Percentiles rank a stretch among this genome's conserved stretches.
phyloP scores from a whole-genome alignment of 2,797 vertebrate species.

The Synanceia verrucosa region DNA sequence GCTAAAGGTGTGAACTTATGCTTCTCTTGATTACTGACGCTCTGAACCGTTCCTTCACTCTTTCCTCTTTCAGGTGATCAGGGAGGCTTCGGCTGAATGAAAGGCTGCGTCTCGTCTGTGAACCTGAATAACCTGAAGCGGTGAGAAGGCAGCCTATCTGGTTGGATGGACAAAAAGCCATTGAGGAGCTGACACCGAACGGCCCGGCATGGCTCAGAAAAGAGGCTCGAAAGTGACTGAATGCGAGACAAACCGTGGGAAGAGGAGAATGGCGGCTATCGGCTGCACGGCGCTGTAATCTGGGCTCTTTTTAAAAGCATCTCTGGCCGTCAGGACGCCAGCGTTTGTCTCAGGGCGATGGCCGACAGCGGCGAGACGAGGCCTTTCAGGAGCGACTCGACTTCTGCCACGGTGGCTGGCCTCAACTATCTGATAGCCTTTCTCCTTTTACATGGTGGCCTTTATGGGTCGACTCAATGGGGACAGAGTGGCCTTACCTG shows the following conservation, averaged over 20 bases:
- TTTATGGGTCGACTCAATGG: slow-evolving; percentile 64
- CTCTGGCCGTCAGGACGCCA: slow-evolving; percentile 62
- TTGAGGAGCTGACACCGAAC: slow-evolving; percentile 72
- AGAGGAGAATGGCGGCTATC: slow-evolving; percentile 63
- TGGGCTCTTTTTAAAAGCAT: slow-evolving; percentile 75
- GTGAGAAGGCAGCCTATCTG: slow-evolving; percentile 57
- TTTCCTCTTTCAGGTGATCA: too few relatives aligned
- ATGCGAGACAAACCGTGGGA: slow-evolving; percentile 70
- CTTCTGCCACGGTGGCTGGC: slow-evolving; percentile 72
- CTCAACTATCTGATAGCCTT: slow-evolving; percentile 77
- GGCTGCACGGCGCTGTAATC: slow-evolving; percentile 70
- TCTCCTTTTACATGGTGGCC: slow-evolving; percentile 75
- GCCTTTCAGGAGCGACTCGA: slow-evolving; percentile 63
- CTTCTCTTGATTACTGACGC: too few relatives aligned
- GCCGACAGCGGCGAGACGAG: slow-evolving; percentile 38
- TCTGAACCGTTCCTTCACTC: too few relatives aligned
- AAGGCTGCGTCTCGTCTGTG: too few relatives aligned
- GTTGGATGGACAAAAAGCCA: slow-evolving; percentile 73
- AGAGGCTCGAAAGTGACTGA: slow-evolving; percentile 64
- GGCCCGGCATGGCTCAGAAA: slow-evolving; percentile 63
- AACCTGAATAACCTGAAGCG: too few relatives aligned
- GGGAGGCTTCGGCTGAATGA: too few relatives aligned
- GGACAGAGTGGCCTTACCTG: slow-evolving; percentile 62
- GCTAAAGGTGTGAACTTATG: too few relatives aligned
- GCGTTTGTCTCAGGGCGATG: slow-evolving; percentile 64